Evolutionary conservation across 2,888 invertebrate genomes (phyloP).

Genomic region (Leuctra nigra): DNA sequence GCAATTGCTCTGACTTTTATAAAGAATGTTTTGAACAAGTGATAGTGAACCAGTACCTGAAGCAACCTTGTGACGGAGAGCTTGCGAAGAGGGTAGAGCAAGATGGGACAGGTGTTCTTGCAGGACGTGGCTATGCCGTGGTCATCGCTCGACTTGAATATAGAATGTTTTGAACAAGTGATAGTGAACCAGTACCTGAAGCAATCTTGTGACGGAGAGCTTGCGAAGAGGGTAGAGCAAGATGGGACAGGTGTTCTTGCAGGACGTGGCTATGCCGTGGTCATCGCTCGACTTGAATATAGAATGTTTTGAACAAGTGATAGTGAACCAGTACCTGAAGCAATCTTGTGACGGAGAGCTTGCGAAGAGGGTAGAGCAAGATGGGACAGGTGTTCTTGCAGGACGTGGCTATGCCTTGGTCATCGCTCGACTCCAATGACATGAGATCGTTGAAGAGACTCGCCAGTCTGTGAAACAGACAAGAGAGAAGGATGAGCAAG

Average conservation of each 20-base stretch:
- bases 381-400: slow-evolving; percentile 72
- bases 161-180: no score
- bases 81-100: slow-evolving; percentile 61
- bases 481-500: no score
- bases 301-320: no score
- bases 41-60: slow-evolving; percentile 59
- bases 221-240: slow-evolving; percentile 62
- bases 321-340: slow-evolving; percentile 62
- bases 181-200: slow-evolving; percentile 62
- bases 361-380: slow-evolving; percentile 60
- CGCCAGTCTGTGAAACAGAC: slow-evolving; percentile 59
- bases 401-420: slow-evolving; percentile 49
- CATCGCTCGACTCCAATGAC: slow-evolving; percentile 43
- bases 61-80: slow-evolving; percentile 67
- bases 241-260: slow-evolving; percentile 69
- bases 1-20: no score
- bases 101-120: slow-evolving; percentile 67
- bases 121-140: slow-evolving; percentile 53
- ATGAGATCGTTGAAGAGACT: slow-evolving; percentile 55
- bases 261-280: slow-evolving; percentile 50
- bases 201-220: slow-evolving; percentile 63
- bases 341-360: slow-evolving; percentile 64
- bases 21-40: no score
- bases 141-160: no score
- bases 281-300: slow-evolving; percentile 44